Conservation (phyloP, 2,113 vertebrate species). For the Pogonocichla stellata region DNA sequence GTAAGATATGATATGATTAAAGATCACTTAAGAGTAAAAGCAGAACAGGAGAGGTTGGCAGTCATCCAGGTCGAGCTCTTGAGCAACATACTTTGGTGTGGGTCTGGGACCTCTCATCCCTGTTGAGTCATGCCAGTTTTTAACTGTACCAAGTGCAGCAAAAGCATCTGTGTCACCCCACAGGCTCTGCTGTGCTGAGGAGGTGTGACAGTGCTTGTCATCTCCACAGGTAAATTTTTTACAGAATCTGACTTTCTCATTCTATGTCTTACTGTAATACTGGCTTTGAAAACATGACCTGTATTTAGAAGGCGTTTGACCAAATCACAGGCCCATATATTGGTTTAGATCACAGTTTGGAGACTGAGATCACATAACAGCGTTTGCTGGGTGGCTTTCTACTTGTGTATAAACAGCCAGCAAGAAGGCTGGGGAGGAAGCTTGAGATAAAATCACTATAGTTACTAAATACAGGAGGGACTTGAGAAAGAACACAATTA, state of each 20-base stretch:
- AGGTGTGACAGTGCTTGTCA: not conserved
- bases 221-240: not conserved
- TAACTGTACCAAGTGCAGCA: not conserved
- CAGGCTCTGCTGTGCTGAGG: not conserved
- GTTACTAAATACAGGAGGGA: not conserved
- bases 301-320: accelerated
- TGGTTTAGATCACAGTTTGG: not conserved
- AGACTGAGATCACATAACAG: not conserved
- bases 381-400: not conserved
- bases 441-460: not conserved
- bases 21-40: not conserved
- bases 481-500: not conserved
- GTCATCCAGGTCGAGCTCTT: not conserved
- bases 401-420: not conserved
- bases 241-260: not conserved
- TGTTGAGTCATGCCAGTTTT: not conserved
- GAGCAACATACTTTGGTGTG: not conserved
- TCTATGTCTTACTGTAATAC: not conserved
- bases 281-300: not conserved
- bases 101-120: not conserved
- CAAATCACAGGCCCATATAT: accelerated
- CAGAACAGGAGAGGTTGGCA: not conserved
- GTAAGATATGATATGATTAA: not conserved
- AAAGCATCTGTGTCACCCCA: not conserved
- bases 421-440: not conserved